Evolutionary conservation across 2,888 invertebrate genomes (phyloP), one percentile per base, ranked within the genome.

Genomic region (Rhorus exstirpatorius): DNA sequence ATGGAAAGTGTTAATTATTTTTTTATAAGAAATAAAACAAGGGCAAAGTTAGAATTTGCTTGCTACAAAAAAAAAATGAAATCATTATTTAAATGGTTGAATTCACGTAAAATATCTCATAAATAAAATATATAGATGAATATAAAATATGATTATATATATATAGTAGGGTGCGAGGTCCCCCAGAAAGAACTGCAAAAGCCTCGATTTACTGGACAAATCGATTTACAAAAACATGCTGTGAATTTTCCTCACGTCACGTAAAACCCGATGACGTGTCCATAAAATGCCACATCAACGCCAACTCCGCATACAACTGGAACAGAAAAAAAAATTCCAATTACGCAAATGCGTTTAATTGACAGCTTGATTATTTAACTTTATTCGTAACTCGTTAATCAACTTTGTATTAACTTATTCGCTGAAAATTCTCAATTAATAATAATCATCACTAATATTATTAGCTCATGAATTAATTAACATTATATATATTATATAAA

Each of bases 271-370:
- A 95, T 94, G 87, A 92, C 92, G 91, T 95, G 94, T 79, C 94
- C 94, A 89, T 95, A 95, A 88, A 94, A 94, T 75, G 94, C 94
- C 87, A 95, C 94, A 92, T 95, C 95, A 35, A 94, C 94, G 44
- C 95, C 95, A 81, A 95, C 95, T 84, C 95, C 95, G 89, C 95
- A 95, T 89, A 95, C 93, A 86, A 95, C 95, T 95, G 94, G 35
- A 92, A 93, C 86, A 88, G 80, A 84, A 60, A 76, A 71, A 71
- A 24, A 61, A 68, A 67, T 60, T 38, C 21, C 1, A 10, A 49
- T 49, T 49, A 49, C 3, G 14, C 12, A 24, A 53, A 53, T 14
- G 14, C 14, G 3, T 6, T 3, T 3, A 3, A 53, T 53, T 24
- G 8, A 24, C 4, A 3, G 10, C 3, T 24, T 8, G 17, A 58